Percentiles rank a stretch among this genome's conserved stretches.
phyloP scores from a whole-genome alignment of 2,113 vertebrate genomes.

The Percopsis transmontana region DNA sequence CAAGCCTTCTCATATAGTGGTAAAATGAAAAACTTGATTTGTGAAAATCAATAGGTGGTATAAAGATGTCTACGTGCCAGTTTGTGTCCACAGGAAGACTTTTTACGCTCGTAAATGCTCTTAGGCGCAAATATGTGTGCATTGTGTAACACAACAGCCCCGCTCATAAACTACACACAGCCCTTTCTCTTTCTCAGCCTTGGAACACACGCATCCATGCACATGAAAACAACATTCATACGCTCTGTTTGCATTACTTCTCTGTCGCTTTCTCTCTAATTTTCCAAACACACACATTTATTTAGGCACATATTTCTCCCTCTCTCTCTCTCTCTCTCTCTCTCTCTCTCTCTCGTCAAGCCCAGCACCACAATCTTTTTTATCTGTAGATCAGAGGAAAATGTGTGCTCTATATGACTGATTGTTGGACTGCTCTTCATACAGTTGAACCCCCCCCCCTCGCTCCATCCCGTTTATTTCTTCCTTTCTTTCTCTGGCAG shows the following conservation, averaged over 20 bases:
- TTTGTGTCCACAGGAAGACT: constrained; percentile 22
- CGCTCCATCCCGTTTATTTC: constrained; percentile 59
- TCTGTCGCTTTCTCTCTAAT: too few species aligned
- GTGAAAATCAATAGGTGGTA: constrained; percentile 66
- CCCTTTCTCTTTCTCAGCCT: background rate
- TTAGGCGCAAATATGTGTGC: background rate
- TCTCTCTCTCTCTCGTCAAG: constrained; percentile 34
- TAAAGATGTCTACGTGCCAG: constrained; percentile 42
- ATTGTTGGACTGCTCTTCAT: constrained; percentile 62
- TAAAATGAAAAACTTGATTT: constrained; percentile 71
- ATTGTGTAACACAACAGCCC: background rate
- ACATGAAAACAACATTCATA: background rate
- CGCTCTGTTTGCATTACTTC: background rate
- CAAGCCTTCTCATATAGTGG: constrained; percentile 60
- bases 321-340: constrained; percentile 6
- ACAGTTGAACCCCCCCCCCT: constrained; percentile 52
- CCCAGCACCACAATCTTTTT: constrained; percentile 41
- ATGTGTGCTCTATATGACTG: constrained; percentile 55
- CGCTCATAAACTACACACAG: constrained; percentile 16
- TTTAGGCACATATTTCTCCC: background rate
- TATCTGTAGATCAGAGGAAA: constrained; percentile 60
- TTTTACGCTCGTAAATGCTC: constrained; percentile 6
- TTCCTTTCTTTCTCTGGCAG: constrained; percentile 66
- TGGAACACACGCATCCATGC: background rate
- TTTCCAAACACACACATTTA: background rate